A percentile compares a stretch with the other conserved stretches of the same genome.
These are phyloP conservation scores for Temnothorax nylanderi DNA, from an alignment of 1,140 invertebrate genomes.

Conservation along the genomic window DNA sequence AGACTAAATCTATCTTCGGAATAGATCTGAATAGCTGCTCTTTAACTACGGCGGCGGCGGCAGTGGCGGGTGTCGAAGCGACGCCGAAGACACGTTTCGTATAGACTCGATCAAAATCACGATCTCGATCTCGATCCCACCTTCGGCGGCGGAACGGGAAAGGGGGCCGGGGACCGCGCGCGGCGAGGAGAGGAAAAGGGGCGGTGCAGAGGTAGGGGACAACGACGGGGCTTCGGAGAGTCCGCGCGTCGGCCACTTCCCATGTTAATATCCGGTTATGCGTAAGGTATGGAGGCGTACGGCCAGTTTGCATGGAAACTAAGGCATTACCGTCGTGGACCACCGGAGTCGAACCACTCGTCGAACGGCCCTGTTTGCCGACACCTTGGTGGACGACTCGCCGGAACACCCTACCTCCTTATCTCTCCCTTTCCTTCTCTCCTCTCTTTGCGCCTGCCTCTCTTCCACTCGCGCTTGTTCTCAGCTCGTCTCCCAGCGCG, in stretches of 20 bases:
- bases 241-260: constrained; percentile 81
- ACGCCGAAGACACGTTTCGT: constrained; percentile 65
- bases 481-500: constrained; percentile 57
- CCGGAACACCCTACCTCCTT: constrained; percentile 49
- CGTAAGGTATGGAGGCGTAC: constrained; percentile 84
- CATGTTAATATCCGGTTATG: constrained; percentile 85
- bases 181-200: neutral
- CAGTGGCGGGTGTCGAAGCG: constrained; percentile 23
- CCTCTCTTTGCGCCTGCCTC: neutral
- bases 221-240: constrained; percentile 50
- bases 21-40: constrained; percentile 61
- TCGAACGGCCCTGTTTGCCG: constrained; percentile 83
- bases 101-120: constrained; percentile 65
- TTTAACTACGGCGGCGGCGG: constrained; percentile 5
- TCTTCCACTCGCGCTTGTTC: constrained; percentile 53
- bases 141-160: neutral
- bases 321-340: constrained; percentile 82
- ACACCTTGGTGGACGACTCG: constrained; percentile 79
- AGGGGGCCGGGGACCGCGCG: neutral
- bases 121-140: constrained; percentile 66
- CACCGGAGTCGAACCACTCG: constrained; percentile 84
- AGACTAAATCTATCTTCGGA: constrained; percentile 59
- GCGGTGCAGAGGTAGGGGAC: constrained; percentile 42
- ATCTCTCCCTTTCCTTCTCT: constrained; percentile 62
- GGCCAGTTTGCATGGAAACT: constrained; percentile 84